Base-by-base conservation (phyloP, 2,888 invertebrate genomes). In the Arge pagana region DNA sequence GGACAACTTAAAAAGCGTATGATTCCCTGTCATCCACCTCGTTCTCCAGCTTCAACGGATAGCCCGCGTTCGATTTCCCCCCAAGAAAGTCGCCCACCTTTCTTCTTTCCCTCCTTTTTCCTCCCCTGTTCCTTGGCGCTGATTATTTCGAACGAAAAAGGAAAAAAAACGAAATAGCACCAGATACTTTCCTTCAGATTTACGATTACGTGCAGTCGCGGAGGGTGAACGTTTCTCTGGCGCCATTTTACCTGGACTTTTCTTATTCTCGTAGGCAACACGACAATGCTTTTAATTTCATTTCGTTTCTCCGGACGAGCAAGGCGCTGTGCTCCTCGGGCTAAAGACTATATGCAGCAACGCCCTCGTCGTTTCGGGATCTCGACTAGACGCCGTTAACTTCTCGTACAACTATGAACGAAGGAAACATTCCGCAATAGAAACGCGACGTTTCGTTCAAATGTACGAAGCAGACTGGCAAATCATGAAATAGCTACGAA, bases 271-370 rank as follows among this genome's bases (percentile, higher is more conserved):
- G 58, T 55, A 52, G 60, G 51, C 56, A 59, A 71, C 70, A 72
- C 67, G 70, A 70, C 69, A 70, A 72, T 74, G 71, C 73, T 71
- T 70, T 71, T 72, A 73, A 74, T 72, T 72, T 69, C 67, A 61
- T 64, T 61, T 55, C 51, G 56, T 56, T 57, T 52, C 53, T 33
- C 42, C 19, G 30, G 21, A 31, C 19, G 42, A 30, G 11, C 28
- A 26, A n/a, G 33, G 3, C 42, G 28, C 18, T n/a, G 42, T 42
- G 42, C 31, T 42, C 42, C 19, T 6, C 30, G 42, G n/a, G n/a
- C n/a, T n/a, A n/a, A n/a, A n/a, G n/a, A n/a, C n/a, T n/a, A n/a
- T n/a, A n/a, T n/a, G n/a, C n/a, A n/a, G 10, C 30, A 30, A 30
- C 30, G 19, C 31, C 42, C 31, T 42, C 31, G 42, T 42, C n/a